A percentile compares a stretch with the other conserved stretches of the same genome.
phyloP scores from a whole-genome alignment of 2,888 invertebrate species.

The Pseudococcus longispinus region DNA sequence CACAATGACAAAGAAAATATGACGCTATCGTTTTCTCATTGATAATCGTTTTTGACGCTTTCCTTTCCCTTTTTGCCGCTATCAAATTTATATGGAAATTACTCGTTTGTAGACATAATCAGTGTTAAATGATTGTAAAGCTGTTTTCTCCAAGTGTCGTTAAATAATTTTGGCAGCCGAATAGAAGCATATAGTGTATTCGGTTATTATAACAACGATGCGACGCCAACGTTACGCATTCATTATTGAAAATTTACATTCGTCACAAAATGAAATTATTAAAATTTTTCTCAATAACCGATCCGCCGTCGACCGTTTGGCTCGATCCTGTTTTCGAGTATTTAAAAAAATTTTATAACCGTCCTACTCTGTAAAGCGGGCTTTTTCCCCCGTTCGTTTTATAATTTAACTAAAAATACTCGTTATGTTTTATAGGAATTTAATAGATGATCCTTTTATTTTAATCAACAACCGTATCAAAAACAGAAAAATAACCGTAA shows the following conservation, averaged over 20 bases:
- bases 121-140: constrained; percentile 49
- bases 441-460: neutral
- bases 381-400: neutral
- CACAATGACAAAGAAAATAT: constrained; percentile 38
- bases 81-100: constrained; percentile 57
- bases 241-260: constrained; percentile 28
- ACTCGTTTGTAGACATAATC: constrained; percentile 51
- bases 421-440: neutral
- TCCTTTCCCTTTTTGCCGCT: constrained; percentile 38
- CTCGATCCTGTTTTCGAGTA: neutral
- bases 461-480: neutral
- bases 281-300: constrained; percentile 4
- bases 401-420: neutral
- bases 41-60: constrained; percentile 45
- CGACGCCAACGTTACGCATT: constrained; percentile 28
- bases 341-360: neutral
- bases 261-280: constrained; percentile 30
- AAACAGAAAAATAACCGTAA: neutral
- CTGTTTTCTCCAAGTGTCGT: constrained; percentile 36
- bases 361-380: neutral
- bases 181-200: neutral
- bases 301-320: neutral
- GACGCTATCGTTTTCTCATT: constrained; percentile 43
- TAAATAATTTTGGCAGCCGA: constrained; percentile 36
- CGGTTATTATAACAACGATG: neutral